Evolutionary conservation across 2,113 vertebrate species (phyloP), one percentile per base, ranked within the genome.

Genomic region (Lagopus leucura): DNA sequence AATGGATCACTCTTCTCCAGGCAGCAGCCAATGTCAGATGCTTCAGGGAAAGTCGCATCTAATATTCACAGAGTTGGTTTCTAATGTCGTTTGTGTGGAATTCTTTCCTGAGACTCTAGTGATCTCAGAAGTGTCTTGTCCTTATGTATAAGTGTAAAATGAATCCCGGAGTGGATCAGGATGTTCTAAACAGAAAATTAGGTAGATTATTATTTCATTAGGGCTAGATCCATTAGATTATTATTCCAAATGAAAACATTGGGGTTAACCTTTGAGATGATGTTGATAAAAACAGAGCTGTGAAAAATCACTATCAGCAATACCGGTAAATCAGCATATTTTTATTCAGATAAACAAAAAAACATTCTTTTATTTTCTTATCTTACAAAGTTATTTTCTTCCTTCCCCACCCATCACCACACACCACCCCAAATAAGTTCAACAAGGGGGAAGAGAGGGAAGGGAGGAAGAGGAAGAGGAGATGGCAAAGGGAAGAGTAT

Each of bases 181-280:
- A 76, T 84, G 63, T 76, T 82, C 74, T 76, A 66, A 91, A 88
- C 22, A 86, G 70, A 78, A 92, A 88, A 54, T 61, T 27, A 78
- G 54, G 88, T 92, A 88, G 40, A 75, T 0, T 50, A 24, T 50
- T 24, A 50, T 50, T 50, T 50, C 48, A 24, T 50, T 50, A 24
- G 21, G 22, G 48, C 24, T 50, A 50, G 22, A 50, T 24, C 22
- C 11, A 12, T 50, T 50, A 50, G 48, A 24, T 50, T 22, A n/a
- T 58, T 79, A 14, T 14, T 91, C 63, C 65, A 82, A 48, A 38
- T 30, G 14, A 75, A 93, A 96, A 60, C 10, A 30, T 42, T 58
- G 74, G 38, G 25, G 58, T 70, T 90, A 88, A 86, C 30, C 42
- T 78, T 79, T 64, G 19, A 27, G 15, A 38, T 27, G 54, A 42